These are phyloP conservation scores for Neelides folsomi DNA, from an alignment of 2,888 invertebrate species.

Conservation along the genomic window DNA sequence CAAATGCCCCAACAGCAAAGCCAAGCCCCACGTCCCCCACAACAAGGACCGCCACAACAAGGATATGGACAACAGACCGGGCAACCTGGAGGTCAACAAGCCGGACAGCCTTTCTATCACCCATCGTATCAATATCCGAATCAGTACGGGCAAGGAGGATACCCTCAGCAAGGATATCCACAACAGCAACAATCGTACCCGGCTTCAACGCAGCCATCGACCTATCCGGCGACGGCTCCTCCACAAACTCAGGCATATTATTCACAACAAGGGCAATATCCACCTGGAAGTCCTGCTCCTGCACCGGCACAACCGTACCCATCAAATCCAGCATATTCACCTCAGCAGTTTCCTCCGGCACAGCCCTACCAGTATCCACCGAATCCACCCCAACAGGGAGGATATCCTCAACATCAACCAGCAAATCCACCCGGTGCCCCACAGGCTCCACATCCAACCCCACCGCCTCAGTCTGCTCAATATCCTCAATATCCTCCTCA, in stretches of 20 bases:
- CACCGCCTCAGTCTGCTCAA: conserved; percentile 28
- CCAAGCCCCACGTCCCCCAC: conserved; percentile 34
- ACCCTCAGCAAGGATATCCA: conserved; percentile 40
- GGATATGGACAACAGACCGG: conserved; percentile 4
- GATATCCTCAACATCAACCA: conserved; percentile 37
- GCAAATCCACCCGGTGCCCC: conserved; percentile 8
- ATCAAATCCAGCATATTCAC: conserved; percentile 7
- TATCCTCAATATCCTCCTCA: conserved; percentile 38
- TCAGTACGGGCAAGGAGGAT: conserved; percentile 16
- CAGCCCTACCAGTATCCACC: conserved; percentile 29
- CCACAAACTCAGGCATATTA: conserved; percentile 14
- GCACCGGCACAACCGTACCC: too few relatives aligned
- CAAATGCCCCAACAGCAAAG: conserved; percentile 20
- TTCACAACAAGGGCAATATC: conserved; percentile 15
- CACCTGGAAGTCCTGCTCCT: too few relatives aligned
- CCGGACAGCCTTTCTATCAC: too few relatives aligned
- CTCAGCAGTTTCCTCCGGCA: conserved; percentile 21
- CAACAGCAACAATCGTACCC: conserved; percentile 35
- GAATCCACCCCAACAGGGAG: conserved; percentile 38
- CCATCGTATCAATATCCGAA: conserved; percentile 1
- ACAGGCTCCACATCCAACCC: conserved; percentile 24
- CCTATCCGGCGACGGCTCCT: conserved; percentile 12
- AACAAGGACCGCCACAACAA: conserved; percentile 50
- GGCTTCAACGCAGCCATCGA: conserved; percentile 43
- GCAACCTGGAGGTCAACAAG: too few relatives aligned